These are phyloP conservation scores for Cyprinodon tularosa DNA, from an alignment of 2,113 vertebrate species.

Conservation along the genomic window DNA sequence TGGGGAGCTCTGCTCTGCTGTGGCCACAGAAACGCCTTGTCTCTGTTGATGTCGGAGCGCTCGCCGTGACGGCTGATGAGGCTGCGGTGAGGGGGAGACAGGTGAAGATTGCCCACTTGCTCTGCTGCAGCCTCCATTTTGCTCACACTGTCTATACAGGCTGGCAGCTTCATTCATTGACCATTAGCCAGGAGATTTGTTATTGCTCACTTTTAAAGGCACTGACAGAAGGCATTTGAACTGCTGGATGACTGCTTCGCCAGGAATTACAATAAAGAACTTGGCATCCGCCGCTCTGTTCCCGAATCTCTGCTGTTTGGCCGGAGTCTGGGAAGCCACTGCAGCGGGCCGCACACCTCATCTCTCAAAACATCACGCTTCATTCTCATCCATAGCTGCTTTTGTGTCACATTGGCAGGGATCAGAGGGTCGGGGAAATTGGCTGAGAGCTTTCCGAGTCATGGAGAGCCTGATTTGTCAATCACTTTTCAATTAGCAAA, in stretches of 20 bases:
- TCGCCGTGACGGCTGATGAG: slow-evolving; percentile 50
- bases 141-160: slow-evolving; percentile 42
- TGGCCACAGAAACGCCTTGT: slow-evolving; percentile 68
- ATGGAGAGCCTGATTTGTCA: slow-evolving; percentile 63
- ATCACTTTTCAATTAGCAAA: slow-evolving; percentile 76
- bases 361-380: slow-evolving; percentile 31
- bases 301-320: slow-evolving; percentile 14
- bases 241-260: slow-evolving; percentile 37
- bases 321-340: slow-evolving; percentile 25
- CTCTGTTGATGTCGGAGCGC: slow-evolving; percentile 52
- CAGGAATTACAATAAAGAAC: slow-evolving; percentile 52
- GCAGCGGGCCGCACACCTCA: slow-evolving; percentile 17
- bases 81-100: background rate
- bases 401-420: slow-evolving; percentile 2
- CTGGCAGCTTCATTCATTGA: slow-evolving; percentile 65
- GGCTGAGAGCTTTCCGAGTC: slow-evolving; percentile 61
- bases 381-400: background rate
- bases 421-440: slow-evolving; percentile 37
- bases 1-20: slow-evolving; percentile 35
- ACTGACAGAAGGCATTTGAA: slow-evolving; percentile 58
- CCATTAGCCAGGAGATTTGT: slow-evolving; percentile 73
- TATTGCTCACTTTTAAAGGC: slow-evolving; percentile 62
- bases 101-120: slow-evolving; percentile 20
- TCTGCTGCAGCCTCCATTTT: slow-evolving; percentile 35
- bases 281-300: slow-evolving; percentile 21